A percentile compares a stretch with the other conserved stretches of the same genome.
phyloP scores from a whole-genome alignment of 2,113 vertebrate genomes.

The Micronycteris hirsuta region DNA sequence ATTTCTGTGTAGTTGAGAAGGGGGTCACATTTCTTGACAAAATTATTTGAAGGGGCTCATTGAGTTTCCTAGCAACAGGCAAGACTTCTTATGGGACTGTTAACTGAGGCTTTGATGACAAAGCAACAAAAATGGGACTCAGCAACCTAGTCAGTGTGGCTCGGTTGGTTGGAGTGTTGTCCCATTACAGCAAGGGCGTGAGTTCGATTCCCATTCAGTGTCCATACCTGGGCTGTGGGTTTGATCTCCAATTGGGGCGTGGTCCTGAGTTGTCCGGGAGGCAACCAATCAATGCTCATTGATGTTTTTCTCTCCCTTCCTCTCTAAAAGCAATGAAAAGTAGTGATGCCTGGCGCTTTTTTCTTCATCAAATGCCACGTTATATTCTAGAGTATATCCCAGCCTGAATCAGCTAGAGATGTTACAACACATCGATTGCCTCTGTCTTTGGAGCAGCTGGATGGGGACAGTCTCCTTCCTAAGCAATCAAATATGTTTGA shows the following conservation, averaged over 20 bases:
- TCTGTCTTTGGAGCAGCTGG: not conserved
- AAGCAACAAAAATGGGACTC: not conserved
- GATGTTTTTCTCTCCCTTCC: too few relatives aligned
- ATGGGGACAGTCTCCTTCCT: not conserved
- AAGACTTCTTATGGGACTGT: not conserved
- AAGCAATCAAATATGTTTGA: not conserved
- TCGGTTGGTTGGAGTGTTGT: too few relatives aligned
- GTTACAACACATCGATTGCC: not conserved
- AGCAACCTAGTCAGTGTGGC: too few relatives aligned
- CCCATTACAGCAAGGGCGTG: too few relatives aligned
- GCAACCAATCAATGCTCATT: too few relatives aligned
- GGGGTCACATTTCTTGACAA: not conserved
- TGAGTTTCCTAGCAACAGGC: not conserved
- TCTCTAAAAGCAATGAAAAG: too few relatives aligned
- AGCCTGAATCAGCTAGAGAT: not conserved
- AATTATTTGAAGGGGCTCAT: not conserved
- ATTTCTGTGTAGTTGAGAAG: constrained; percentile 27
- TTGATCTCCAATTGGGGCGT: too few relatives aligned
- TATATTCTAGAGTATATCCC: not conserved
- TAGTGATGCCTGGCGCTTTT: not conserved
- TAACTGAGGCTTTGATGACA: not conserved
- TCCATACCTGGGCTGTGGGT: too few relatives aligned
- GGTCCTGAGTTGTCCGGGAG: too few relatives aligned
- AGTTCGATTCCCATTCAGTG: too few relatives aligned
- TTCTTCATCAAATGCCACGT: not conserved